phyloP scores from a whole-genome alignment of 2,113 vertebrate species.

The Hyperopisus bebe region DNA sequence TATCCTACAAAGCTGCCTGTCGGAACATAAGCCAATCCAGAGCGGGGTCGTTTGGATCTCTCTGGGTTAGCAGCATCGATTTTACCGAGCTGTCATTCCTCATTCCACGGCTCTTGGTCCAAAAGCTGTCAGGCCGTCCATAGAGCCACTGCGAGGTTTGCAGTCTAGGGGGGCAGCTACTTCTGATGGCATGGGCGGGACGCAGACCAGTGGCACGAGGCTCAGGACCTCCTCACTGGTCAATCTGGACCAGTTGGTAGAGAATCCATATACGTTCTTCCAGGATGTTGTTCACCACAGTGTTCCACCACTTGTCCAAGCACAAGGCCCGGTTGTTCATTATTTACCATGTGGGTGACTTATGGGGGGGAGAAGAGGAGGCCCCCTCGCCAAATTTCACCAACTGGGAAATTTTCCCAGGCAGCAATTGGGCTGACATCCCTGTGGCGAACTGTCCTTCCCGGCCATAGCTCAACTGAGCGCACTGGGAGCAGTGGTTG shows the following conservation, averaged over 20 bases:
- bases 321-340: background rate
- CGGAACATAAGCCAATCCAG: background rate
- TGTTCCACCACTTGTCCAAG: background rate
- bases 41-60: background rate
- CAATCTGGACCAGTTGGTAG: background rate
- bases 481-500: background rate
- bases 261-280: background rate
- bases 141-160: background rate
- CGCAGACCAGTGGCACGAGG: background rate
- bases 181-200: background rate
- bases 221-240: background rate
- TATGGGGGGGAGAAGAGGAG: background rate
- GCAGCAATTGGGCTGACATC: background rate
- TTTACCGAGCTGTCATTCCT: background rate
- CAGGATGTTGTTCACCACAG: background rate
- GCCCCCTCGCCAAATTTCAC: background rate
- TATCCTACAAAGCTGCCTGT: background rate
- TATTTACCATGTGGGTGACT: background rate
- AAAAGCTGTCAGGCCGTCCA: background rate
- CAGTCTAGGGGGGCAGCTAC: background rate
- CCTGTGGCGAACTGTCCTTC: background rate
- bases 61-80: background rate
- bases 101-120: background rate
- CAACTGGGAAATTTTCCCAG: background rate
- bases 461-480: background rate